Conservation (phyloP, 2,888 invertebrate genomes). For the Apocheima hispidaria region DNA sequence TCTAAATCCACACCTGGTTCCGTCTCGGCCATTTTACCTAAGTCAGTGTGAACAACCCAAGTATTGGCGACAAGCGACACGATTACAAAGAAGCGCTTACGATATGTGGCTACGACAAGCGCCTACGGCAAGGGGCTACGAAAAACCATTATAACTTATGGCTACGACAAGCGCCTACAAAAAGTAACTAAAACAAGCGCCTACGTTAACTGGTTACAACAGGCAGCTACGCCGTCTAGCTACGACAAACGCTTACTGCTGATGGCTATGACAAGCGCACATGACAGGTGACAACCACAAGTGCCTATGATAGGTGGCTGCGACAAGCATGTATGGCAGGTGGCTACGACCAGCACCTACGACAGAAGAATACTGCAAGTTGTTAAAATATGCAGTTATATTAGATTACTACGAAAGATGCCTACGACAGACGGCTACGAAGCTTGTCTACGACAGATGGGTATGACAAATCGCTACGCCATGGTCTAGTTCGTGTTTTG, state of each 20-base stretch:
- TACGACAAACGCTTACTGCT: not conserved
- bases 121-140: not conserved
- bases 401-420: not conserved
- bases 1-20: slow-evolving; percentile 22
- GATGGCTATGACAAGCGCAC: too few relatives aligned
- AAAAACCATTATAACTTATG: not conserved
- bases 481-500: too few relatives aligned
- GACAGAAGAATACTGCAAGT: not conserved
- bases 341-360: not conserved
- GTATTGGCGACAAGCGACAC: not conserved
- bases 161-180: not conserved
- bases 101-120: not conserved
- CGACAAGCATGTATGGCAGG: not conserved
- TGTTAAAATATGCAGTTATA: not conserved
- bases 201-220: not conserved
- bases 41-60: slow-evolving; percentile 17
- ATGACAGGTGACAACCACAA: not conserved
- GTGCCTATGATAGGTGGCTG: not conserved
- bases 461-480: too few relatives aligned
- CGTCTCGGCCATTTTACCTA: slow-evolving; percentile 24
- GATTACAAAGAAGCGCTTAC: not conserved
- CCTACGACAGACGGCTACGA: too few relatives aligned
- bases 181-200: not conserved
- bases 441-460: too few relatives aligned
- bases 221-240: not conserved